Evolutionary conservation across 2,888 invertebrate genomes (phyloP), one percentile per base, ranked within the genome.

Genomic region (Platycheirus rosarum): DNA sequence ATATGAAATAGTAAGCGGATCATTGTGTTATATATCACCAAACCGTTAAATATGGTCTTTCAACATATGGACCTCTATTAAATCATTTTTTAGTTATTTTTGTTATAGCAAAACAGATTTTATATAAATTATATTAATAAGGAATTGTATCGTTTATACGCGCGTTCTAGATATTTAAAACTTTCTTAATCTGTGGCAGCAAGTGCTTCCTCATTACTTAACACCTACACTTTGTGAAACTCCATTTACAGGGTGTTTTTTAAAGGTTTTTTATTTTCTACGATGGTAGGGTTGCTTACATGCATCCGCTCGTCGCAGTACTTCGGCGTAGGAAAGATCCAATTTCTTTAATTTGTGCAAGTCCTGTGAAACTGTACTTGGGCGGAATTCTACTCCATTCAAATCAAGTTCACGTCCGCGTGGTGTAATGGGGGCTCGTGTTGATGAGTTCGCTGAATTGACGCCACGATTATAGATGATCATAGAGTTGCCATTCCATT

Each of bases 291-390:
- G 85, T 49, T 88, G 88, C 71, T 89, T 90, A 66, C 89, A 89
- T 73, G 87, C 87, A 79, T 90, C 91, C 7, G 90, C 93, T 88
- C 94, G 94, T 85, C 95, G 92, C 84, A 97, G 91, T 16, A 95
- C 97, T 89, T 97, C 96, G 5, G 97, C 97, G 89, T 97, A 97
- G 11, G 96, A 95, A 88, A 95, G 92, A 87, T 97, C 96, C 62
- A 97, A 92, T 87, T 94, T 94, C 88, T 95, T 94, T 75, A 97
- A 91, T 88, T 95, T 95, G 88, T 96, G 94, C 85, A 97, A 94
- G 86, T 96, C 96, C 87, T 96, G 95, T 9, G 96, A 95, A 5
- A 96, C 96, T 7, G 94, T 93, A 89, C 95, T 95, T 2, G 93
- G 92, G 85, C 92, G 92, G 86, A 92, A 93, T 77, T 92, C 92